Base-by-base conservation (phyloP, 1,140 invertebrate genomes). In the Arctopsyche grandis region DNA sequence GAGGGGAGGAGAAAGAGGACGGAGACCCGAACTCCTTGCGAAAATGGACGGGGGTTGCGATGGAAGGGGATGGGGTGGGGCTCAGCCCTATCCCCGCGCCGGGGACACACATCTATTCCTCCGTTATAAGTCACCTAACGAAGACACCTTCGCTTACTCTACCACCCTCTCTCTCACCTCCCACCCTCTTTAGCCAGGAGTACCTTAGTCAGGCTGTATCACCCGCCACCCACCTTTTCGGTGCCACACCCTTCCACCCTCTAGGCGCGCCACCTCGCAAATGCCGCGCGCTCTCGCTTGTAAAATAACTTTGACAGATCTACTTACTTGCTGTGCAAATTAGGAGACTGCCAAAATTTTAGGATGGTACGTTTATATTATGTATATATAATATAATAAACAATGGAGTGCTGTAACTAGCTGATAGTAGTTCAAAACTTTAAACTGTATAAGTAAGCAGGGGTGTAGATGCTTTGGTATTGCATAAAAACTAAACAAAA, bases 221-320 rank as follows among this genome's bases (percentile, higher is more conserved):
- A 38, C 29, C 29, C 29, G 7, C 29, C 29, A 38, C 29, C 29
- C 29, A 1, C 29, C 7, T 38, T 38, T 38, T 38, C 29, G 7
- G 29, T 38, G 21, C 63, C 22, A 66, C 63, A 24, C 21, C 38
- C 43, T 69, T 44, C 60, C 43, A n/a, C 74, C 74, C 12, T 56
- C 46, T 16, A 22, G 44, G 10, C 24, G 70, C 24, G 24, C 73
- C 73, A 58, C 73, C 76, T 60, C 77, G 48, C 66, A 78, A 66
- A 78, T 78, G 77, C 69, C 77, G 77, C 66, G 77, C 77, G 63
- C 77, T 78, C 77, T 60, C 77, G 69, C 69, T 78, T 71, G 77
- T 78, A 78, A 78, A 70, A 78, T 71, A 71, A 78, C 77, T 78
- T 78, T 78, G 77, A 78, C 77, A 78, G 77, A 78, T 78, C 77